Evolutionary conservation across 2,797 vertebrate species (phyloP).

Genomic region (Oreochromis mossambicus): DNA sequence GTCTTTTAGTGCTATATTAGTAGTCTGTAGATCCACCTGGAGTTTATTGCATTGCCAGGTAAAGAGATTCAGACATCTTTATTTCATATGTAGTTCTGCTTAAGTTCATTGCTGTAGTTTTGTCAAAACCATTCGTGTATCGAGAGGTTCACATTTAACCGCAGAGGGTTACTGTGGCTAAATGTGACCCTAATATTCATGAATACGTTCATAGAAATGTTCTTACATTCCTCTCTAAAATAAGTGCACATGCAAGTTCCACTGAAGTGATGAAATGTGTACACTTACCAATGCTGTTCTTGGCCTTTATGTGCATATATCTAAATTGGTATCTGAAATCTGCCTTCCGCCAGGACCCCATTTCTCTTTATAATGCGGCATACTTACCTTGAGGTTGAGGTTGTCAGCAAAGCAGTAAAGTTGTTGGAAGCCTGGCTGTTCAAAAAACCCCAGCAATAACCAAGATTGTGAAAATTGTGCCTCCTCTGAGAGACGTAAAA

Average conservation of each 20-base stretch:
- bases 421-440: neutral
- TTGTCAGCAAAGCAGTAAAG: neutral
- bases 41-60: neutral
- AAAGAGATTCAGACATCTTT: neutral
- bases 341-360: neutral
- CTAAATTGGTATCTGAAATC: neutral
- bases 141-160: neutral
- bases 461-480: neutral
- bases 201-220: neutral
- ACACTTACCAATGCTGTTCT: neutral
- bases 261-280: neutral
- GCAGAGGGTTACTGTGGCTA: neutral
- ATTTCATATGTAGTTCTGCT: neutral
- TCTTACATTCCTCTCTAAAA: neutral
- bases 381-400: neutral
- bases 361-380: neutral
- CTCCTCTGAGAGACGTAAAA: neutral
- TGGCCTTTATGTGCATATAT: neutral
- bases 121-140: neutral
- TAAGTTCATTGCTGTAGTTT: neutral
- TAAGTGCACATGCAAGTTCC: neutral
- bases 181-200: neutral
- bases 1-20: neutral
- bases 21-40: neutral
- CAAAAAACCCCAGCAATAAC: rapidly evolving